Percentiles rank a stretch among this genome's conserved stretches.
Conservation (phyloP, 2,113 vertebrate species). For the Alligator sinensis region DNA sequence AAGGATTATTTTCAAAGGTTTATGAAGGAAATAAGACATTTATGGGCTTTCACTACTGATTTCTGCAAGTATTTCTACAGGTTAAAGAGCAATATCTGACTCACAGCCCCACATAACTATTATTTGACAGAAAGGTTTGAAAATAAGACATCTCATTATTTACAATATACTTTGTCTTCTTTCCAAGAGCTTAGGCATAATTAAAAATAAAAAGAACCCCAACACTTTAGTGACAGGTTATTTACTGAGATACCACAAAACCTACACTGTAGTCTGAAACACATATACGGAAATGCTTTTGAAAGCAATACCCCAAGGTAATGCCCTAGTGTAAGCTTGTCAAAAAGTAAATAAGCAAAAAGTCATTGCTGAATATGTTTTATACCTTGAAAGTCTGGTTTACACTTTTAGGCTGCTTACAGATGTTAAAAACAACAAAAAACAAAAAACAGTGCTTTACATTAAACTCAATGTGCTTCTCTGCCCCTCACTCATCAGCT, state of each 20-base stretch:
- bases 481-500: too few relatives aligned
- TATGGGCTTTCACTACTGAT: constrained; percentile 68
- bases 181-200: constrained; percentile 48
- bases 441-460: too few relatives aligned
- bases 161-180: not conserved
- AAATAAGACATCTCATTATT: constrained; percentile 21
- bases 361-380: constrained; percentile 15
- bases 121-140: constrained; percentile 43
- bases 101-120: not conserved
- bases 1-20: constrained; percentile 78
- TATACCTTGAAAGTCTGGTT: too few relatives aligned
- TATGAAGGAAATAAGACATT: constrained; percentile 78
- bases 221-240: constrained; percentile 63
- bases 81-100: constrained; percentile 62
- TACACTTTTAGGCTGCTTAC: too few relatives aligned
- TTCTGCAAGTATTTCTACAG: constrained; percentile 55
- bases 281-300: constrained; percentile 16
- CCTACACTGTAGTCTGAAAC: constrained; percentile 23
- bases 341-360: constrained; percentile 50
- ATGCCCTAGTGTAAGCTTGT: constrained; percentile 37
- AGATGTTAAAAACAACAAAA: too few relatives aligned
- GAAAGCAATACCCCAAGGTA: constrained; percentile 37
- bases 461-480: too few relatives aligned
- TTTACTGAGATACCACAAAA: constrained; percentile 58
- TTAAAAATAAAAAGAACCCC: constrained; percentile 45